These are phyloP conservation scores for Plutomurus gul DNA, from an alignment of 1,140 invertebrate species.

Conservation along the genomic window DNA sequence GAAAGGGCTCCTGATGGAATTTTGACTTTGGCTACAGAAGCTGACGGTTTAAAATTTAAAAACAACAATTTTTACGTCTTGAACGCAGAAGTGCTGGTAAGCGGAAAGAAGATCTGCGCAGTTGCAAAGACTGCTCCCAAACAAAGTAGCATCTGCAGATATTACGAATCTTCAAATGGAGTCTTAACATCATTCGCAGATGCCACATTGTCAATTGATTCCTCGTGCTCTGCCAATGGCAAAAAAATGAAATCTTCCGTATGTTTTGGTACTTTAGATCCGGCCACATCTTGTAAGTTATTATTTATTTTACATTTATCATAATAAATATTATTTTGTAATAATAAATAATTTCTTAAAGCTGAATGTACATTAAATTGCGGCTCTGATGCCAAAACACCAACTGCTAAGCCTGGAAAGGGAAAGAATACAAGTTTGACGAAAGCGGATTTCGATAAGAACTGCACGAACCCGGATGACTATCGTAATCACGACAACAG, in stretches of 20 bases:
- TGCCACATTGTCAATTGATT: no score
- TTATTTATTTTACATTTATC: no score
- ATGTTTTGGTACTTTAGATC: neutral
- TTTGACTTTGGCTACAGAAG: neutral
- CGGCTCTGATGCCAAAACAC: neutral
- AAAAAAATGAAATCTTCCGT: neutral
- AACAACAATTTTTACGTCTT: neutral
- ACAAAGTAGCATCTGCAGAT: neutral
- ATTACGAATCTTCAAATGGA: no score
- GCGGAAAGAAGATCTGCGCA: neutral
- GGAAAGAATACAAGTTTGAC: neutral
- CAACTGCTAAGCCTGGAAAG: neutral
- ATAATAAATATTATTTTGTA: no score
- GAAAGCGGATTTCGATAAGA: conserved; percentile 16
- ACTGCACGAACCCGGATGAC: conserved; percentile 17
- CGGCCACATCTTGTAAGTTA: neutral
- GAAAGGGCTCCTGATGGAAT: neutral
- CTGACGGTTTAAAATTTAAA: neutral
- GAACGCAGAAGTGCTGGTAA: neutral
- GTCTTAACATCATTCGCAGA: no score
- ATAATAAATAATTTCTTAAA: neutral
- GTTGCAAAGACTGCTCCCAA: neutral
- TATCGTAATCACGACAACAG: conserved; percentile 38
- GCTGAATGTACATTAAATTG: conserved; percentile 41
- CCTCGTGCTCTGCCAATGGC: neutral